phyloP scores from a whole-genome alignment of 2,113 vertebrate species.

The Catharus fuscescens region DNA sequence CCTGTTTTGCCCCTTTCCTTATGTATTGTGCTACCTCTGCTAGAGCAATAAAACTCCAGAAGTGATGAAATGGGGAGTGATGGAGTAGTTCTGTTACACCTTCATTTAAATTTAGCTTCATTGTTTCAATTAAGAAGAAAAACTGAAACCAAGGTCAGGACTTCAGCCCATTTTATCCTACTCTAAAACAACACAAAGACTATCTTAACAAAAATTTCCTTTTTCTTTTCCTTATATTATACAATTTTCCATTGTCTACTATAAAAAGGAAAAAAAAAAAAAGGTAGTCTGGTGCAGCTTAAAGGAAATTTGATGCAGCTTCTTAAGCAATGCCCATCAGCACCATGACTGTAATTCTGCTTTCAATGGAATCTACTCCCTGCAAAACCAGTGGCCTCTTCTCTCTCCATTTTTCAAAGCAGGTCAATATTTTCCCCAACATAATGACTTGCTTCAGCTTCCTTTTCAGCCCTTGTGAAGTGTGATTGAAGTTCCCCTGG shows the following conservation, averaged over 20 bases:
- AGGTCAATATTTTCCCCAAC: not conserved
- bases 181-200: not conserved
- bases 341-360: not conserved
- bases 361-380: not conserved
- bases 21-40: not conserved
- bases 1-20: not conserved
- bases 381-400: not conserved
- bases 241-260: not conserved
- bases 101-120: not conserved
- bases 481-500: not conserved
- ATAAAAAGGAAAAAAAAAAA: not conserved
- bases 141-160: not conserved
- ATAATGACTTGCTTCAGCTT: not conserved
- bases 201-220: not conserved
- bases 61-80: not conserved
- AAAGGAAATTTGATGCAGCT: not conserved
- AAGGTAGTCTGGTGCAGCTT: not conserved
- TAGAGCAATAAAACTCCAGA: not conserved
- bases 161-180: not conserved
- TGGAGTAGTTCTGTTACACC: not conserved
- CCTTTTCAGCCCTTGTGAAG: slow-evolving; percentile 18
- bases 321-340: not conserved
- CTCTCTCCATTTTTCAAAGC: not conserved
- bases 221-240: not conserved
- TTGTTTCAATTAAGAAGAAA: not conserved